Evolutionary conservation across 2,797 vertebrate species (phyloP).

Genomic region (Luscinia luscinia): DNA sequence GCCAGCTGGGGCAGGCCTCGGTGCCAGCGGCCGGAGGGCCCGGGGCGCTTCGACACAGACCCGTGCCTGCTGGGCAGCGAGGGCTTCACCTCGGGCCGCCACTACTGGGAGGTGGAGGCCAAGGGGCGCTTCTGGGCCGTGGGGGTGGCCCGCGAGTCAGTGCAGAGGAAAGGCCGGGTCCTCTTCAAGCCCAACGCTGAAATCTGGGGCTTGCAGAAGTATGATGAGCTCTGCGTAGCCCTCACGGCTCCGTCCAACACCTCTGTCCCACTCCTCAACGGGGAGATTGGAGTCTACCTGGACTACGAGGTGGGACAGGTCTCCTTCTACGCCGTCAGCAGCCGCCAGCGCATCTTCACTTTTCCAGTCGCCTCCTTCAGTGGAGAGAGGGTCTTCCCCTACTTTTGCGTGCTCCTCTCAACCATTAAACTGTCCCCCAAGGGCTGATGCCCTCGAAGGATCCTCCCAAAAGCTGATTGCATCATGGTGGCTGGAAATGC

Average conservation of each 20-base stretch:
- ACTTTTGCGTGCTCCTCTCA: slow-evolving; percentile 45
- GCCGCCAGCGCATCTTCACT: slow-evolving; percentile 6
- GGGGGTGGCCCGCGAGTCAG: background rate
- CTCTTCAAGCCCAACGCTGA: background rate
- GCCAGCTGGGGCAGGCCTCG: slow-evolving; percentile 16
- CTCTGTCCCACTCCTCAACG: background rate
- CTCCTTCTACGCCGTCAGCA: background rate
- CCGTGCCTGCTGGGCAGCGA: background rate
- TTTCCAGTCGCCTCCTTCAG: slow-evolving; percentile 16
- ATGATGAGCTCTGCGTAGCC: slow-evolving; percentile 15
- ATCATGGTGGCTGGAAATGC: background rate
- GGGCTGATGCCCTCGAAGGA: background rate
- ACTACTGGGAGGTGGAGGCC: slow-evolving; percentile 54
- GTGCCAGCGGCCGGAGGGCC: background rate
- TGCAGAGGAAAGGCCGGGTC: slow-evolving; percentile 9
- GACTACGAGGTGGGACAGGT: slow-evolving; percentile 21
- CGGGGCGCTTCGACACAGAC: background rate
- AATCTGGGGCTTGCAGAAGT: slow-evolving; percentile 43
- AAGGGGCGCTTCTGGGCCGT: slow-evolving; percentile 14
- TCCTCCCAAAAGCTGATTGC: background rate
- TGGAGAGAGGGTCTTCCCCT: slow-evolving; percentile 40
- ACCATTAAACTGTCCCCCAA: slow-evolving; percentile 13
- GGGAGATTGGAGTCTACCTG: slow-evolving; percentile 29
- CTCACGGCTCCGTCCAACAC: slow-evolving; percentile 39
- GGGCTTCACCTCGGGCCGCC: slow-evolving; percentile 39